Conservation (phyloP, 1,140 invertebrate genomes). For the Dendroctonus ponderosae region DNA sequence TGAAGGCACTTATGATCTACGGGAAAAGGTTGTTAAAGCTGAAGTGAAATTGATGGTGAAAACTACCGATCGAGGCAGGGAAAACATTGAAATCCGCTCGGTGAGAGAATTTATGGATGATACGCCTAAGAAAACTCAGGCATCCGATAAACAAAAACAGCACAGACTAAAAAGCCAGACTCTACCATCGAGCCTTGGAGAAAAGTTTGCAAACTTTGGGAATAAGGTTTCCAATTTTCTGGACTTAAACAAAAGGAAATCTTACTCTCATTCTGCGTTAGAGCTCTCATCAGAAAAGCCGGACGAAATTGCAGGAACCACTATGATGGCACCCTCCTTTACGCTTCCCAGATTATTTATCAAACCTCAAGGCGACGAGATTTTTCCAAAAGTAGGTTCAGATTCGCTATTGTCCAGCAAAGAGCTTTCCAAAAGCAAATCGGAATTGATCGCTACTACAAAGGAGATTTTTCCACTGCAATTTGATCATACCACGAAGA, state of each 20-base stretch:
- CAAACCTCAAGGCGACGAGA: conserved; percentile 34
- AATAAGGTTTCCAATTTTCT: conserved; percentile 38
- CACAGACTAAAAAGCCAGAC: conserved; percentile 34
- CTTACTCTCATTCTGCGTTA: conserved; percentile 26
- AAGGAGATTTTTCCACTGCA: conserved; percentile 45
- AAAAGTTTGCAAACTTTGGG: conserved; percentile 35
- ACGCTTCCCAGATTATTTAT: conserved; percentile 47
- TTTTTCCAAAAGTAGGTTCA: background rate
- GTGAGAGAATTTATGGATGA: conserved; percentile 53
- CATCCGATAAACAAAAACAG: background rate
- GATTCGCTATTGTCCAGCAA: conserved; percentile 11
- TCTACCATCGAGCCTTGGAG: conserved; percentile 33
- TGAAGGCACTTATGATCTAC: conserved; percentile 33
- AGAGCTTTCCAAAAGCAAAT: conserved; percentile 35
- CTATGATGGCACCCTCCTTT: conserved; percentile 41
- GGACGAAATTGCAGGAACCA: background rate
- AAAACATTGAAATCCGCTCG: conserved; percentile 57
- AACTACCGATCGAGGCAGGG: conserved; percentile 54
- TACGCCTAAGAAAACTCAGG: conserved; percentile 2
- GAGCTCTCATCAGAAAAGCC: background rate
- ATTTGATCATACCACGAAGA: conserved; percentile 25
- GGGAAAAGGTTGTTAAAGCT: conserved; percentile 47
- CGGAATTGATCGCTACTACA: conserved; percentile 44
- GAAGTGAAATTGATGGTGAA: conserved; percentile 57
- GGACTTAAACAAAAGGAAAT: conserved; percentile 35